Percentiles rank a stretch among this genome's conserved stretches.
phyloP scores from a whole-genome alignment of 2,888 invertebrate genomes.

The Dichetophora obliterata region DNA sequence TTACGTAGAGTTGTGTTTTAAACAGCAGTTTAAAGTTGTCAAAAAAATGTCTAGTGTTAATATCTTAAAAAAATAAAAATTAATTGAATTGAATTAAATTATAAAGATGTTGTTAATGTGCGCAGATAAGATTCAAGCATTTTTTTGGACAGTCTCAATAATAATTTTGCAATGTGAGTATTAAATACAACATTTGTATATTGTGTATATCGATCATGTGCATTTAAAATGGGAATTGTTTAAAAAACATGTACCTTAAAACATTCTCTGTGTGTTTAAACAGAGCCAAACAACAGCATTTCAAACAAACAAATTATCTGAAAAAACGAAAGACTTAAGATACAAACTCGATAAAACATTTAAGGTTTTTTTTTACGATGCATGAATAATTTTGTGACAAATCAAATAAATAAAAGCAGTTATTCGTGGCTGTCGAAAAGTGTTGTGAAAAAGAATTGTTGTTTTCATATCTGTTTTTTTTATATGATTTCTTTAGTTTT shows the following conservation, averaged over 20 bases:
- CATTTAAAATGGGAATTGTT: no score
- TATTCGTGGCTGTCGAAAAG: no score
- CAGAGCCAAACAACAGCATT: no score
- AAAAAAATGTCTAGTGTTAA: neutral
- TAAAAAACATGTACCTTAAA: no score
- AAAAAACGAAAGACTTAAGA: constrained; percentile 42
- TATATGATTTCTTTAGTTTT: no score
- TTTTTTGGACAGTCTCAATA: neutral
- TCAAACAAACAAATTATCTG: no score
- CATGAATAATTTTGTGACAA: no score
- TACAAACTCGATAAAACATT: constrained; percentile 24
- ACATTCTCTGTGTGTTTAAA: no score
- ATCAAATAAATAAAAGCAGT: no score
- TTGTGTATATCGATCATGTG: no score
- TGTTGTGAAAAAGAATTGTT: no score
- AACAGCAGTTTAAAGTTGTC: neutral
- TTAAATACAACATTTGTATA: neutral
- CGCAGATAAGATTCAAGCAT: neutral
- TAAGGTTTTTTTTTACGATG: neutral
- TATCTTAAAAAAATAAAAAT: neutral
- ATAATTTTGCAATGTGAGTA: constrained; percentile 16
- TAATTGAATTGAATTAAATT: neutral
- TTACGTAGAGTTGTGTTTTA: neutral
- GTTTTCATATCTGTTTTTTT: no score
- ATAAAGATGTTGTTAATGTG: neutral